phyloP scores from a whole-genome alignment of 1,140 invertebrate genomes.

The Drosophila punjabiensis region DNA sequence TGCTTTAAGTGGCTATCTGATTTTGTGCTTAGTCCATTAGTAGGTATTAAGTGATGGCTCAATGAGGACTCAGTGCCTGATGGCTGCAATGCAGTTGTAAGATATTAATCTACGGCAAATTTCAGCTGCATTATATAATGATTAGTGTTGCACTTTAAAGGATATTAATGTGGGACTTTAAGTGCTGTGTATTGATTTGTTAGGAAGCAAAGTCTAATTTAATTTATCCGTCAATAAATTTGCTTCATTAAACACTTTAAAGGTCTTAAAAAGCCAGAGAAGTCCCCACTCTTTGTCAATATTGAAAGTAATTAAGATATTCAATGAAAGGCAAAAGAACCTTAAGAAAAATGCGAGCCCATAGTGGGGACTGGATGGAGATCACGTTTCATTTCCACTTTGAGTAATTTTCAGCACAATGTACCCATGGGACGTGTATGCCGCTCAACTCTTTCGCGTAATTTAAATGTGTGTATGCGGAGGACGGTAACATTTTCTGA shows the following conservation, averaged over 20 bases:
- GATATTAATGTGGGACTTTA: background rate
- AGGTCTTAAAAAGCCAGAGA: background rate
- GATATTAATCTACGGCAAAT: background rate
- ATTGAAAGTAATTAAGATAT: constrained; percentile 38
- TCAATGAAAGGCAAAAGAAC: background rate
- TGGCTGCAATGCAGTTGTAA: constrained; percentile 31
- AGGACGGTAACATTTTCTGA: constrained; percentile 59
- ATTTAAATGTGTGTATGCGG: constrained; percentile 42
- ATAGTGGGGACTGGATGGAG: background rate
- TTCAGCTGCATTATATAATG: background rate
- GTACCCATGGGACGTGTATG: constrained; percentile 18
- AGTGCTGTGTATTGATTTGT: background rate
- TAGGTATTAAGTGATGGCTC: constrained; percentile 33
- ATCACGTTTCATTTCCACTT: constrained; percentile 33
- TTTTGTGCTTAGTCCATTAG: constrained; percentile 38
- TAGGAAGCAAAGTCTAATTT: background rate
- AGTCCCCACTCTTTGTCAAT: background rate
- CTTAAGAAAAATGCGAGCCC: constrained; percentile 2
- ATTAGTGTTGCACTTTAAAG: background rate
- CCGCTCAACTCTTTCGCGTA: constrained; percentile 43
- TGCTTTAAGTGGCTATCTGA: constrained; percentile 44
- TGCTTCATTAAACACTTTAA: background rate
- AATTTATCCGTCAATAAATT: background rate
- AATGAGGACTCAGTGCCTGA: background rate
- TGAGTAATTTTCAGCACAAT: constrained; percentile 37